Conservation (phyloP, 2,113 vertebrate species). For the Reinhardtius hippoglossoides region DNA sequence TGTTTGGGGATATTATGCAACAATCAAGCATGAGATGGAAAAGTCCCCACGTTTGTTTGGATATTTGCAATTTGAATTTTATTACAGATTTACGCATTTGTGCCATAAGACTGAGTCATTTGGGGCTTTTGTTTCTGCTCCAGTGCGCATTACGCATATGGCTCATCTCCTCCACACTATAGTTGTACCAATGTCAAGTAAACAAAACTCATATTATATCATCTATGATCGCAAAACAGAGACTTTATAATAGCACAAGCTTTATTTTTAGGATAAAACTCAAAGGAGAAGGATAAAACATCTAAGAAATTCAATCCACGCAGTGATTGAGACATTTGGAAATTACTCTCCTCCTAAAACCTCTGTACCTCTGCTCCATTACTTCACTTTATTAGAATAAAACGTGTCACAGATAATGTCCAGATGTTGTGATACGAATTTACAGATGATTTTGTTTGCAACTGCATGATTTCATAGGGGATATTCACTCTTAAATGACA, state of each 20-base stretch:
- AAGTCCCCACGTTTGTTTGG: no score
- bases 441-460: no score
- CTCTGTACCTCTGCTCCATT: no score
- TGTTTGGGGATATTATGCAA: not conserved
- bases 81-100: not conserved
- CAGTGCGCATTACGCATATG: conserved; percentile 68
- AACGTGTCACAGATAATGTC: no score
- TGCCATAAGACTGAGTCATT: conserved; percentile 12
- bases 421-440: no score
- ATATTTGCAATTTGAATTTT: not conserved
- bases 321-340: no score
- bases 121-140: conserved; percentile 47
- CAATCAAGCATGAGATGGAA: no score
- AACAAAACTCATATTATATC: not conserved
- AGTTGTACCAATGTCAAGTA: conserved; percentile 9
- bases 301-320: not conserved
- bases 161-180: conserved; percentile 33
- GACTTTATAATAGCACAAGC: not conserved
- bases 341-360: no score
- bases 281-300: not conserved
- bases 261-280: not conserved
- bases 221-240: not conserved
- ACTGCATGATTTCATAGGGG: no score
- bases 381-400: no score
- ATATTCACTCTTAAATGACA: no score